These are phyloP conservation scores for Diaphora mendica DNA, from an alignment of 2,888 invertebrate genomes.

Conservation along the genomic window DNA sequence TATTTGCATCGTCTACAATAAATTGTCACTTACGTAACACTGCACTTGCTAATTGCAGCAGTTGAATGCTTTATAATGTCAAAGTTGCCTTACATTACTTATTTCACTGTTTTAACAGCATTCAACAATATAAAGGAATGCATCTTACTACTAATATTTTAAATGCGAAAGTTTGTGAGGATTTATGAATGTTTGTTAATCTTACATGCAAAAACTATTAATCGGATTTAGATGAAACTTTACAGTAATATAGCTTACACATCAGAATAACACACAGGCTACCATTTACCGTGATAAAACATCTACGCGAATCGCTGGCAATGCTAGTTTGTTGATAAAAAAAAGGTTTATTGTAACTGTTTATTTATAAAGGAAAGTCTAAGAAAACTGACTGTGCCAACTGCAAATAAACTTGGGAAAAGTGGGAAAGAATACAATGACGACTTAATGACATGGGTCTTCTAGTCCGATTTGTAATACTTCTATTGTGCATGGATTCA, in stretches of 20 bases:
- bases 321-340: not conserved
- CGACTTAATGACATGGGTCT: no score
- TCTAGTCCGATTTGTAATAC: not conserved
- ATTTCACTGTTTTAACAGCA: not conserved
- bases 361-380: not conserved
- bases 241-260: no score
- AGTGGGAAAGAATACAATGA: not conserved
- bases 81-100: not conserved
- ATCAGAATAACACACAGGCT: no score
- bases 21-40: constrained; percentile 37
- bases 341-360: not conserved
- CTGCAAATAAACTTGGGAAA: not conserved
- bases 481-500: not conserved
- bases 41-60: constrained; percentile 16
- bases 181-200: no score
- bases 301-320: no score
- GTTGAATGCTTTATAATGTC: not conserved
- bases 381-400: not conserved
- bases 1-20: constrained; percentile 39
- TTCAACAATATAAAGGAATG: not conserved
- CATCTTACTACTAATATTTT: not conserved
- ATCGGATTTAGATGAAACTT: no score
- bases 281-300: no score
- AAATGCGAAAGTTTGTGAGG: not conserved
- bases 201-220: no score